Base-by-base conservation (phyloP, 92 coral and sea anemone species). In the Phenganax marumi region DNA sequence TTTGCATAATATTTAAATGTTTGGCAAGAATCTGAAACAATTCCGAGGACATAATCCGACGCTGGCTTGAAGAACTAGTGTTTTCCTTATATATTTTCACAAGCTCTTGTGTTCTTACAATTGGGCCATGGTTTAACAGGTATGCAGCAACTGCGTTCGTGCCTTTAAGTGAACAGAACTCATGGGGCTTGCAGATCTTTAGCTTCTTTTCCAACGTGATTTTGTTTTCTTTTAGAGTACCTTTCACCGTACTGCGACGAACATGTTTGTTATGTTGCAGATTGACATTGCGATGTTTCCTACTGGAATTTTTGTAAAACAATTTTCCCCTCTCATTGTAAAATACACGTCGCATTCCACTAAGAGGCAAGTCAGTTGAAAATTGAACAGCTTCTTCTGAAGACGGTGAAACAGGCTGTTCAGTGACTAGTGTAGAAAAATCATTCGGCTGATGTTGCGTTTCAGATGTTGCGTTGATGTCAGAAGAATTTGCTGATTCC, bases 41-140 rank as follows among this genome's bases (percentile, higher is more conserved):
- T 66, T 87, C 90, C 17, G 63, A 62, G 48, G 89, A 76, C 89
- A 81, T 86, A 33, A 81, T 86, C 68, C 82, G 68, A 52, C 86
- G 86, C 55, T 86, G 49, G 78, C 85, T 86, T 14, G 55, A 39
- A 74, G 84, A 73, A 49, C 56, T 80, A 16, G 60, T 73, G 22
- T 79, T 70, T 43, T 82, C 58, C 70, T 63, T 81, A 75, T 86
- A 86, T 8, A 75, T 63, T 73, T 48, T 75, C 10, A 62, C 83
- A 10, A 86, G 75, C 43, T 81, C 89, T 60, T 84, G 83, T 58
- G 89, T 86, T 51, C 83, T 69, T 49, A 86, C 86, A 26, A 81
- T 65, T 75, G 78, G 86, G 24, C 89, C 85, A 81, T 86, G 89
- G 50, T 81, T 53, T 70, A 86, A 25, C 26, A 81, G 64, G 52